Conservation (phyloP, 1,140 invertebrate genomes). For the Carposina sasakii region DNA sequence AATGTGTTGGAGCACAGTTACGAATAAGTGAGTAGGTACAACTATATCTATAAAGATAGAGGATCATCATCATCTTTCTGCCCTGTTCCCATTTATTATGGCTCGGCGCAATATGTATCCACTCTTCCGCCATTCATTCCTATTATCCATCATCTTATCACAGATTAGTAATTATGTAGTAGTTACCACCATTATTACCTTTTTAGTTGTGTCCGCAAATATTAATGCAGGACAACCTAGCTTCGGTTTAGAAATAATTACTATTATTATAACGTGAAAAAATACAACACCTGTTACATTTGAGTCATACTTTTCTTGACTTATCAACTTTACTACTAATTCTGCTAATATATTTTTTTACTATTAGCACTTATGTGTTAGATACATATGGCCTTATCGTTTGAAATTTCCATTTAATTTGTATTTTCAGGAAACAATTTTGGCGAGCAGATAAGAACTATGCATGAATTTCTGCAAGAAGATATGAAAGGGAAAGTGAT, state of each 20-base stretch:
- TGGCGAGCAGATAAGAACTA: conserved; percentile 34
- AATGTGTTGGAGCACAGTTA: conserved; percentile 76
- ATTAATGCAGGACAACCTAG: too few species aligned
- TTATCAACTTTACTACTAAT: too few species aligned
- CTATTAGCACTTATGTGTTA: too few species aligned
- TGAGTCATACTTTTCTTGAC: too few species aligned
- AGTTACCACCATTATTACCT: background rate
- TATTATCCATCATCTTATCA: background rate
- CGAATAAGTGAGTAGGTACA: conserved; percentile 56
- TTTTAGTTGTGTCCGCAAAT: too few species aligned
- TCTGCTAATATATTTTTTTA: too few species aligned
- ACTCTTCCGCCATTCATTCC: background rate
- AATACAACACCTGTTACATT: too few species aligned
- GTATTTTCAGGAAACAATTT: too few species aligned
- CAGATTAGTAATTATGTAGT: conserved; percentile 18
- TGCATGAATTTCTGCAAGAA: conserved; percentile 73
- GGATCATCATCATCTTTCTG: background rate
- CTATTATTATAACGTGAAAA: too few species aligned
- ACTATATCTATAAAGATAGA: background rate
- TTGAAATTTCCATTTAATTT: too few species aligned
- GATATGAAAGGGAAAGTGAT: conserved; percentile 80
- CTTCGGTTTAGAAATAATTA: too few species aligned
- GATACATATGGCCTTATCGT: too few species aligned
- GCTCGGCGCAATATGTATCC: background rate
- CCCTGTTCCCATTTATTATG: background rate